Evolutionary conservation across 2,797 vertebrate genomes (phyloP).

Genomic region (Rhinoraja longicauda): DNA sequence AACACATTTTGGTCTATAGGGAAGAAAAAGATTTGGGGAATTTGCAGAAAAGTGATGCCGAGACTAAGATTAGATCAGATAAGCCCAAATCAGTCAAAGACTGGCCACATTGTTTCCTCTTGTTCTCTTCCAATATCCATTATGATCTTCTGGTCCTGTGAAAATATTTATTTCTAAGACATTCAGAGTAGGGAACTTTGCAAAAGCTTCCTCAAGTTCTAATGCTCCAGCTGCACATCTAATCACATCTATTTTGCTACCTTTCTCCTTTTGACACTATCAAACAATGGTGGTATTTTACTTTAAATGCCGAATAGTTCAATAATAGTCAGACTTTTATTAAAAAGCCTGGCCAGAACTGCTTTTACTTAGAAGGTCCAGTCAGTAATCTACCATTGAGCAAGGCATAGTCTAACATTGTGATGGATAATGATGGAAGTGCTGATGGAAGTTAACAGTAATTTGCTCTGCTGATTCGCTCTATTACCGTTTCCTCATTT

Average conservation of each 20-base stretch:
- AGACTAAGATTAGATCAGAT: no score
- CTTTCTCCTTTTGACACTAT: neutral
- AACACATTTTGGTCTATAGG: no score
- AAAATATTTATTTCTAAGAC: neutral
- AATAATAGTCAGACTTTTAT: neutral
- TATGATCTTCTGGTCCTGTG: neutral
- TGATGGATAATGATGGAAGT: constrained; percentile 20
- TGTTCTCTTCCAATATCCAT: neutral
- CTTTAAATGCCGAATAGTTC: neutral
- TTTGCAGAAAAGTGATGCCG: no score
- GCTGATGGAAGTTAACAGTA: constrained; percentile 13
- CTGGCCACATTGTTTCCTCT: neutral
- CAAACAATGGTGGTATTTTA: neutral
- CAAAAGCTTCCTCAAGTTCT: neutral
- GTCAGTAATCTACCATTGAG: neutral
- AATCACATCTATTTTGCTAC: neutral
- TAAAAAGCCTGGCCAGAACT: neutral
- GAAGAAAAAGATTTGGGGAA: no score
- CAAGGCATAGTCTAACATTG: neutral
- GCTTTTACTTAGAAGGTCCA: neutral
- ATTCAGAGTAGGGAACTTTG: neutral
- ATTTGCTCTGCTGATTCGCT: constrained; percentile 29
- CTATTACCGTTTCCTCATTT: constrained; percentile 35
- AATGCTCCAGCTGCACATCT: neutral
- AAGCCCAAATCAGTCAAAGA: no score